Evolutionary conservation across 2,888 invertebrate genomes (phyloP).

Genomic region (Scaeva pyrastri): DNA sequence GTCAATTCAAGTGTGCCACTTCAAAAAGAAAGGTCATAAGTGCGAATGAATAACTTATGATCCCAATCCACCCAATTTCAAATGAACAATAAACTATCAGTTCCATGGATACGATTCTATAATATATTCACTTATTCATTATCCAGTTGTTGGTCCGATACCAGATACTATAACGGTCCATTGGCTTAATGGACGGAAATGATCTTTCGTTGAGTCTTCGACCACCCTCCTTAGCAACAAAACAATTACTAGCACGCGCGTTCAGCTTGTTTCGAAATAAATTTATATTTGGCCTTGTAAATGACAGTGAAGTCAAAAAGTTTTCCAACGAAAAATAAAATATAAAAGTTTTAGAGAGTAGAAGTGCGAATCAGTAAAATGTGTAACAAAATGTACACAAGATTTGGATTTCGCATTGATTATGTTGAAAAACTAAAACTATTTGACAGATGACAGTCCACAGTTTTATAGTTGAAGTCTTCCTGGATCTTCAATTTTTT

Average conservation of each 20-base stretch:
- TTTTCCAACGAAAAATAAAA: neutral
- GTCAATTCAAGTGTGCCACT: conserved; percentile 20
- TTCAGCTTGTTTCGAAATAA: conserved; percentile 13
- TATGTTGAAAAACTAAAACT: too few relatives aligned
- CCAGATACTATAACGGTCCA: conserved; percentile 64
- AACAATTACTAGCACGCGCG: conserved; percentile 60
- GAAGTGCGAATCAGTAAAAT: too few relatives aligned
- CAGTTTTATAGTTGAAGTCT: too few relatives aligned
- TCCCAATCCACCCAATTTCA: conserved; percentile 25
- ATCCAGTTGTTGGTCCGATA: too few relatives aligned
- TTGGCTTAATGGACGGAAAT: conserved; percentile 36
- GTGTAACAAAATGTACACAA: too few relatives aligned
- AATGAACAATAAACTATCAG: conserved; percentile 45
- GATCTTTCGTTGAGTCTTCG: conserved; percentile 15
- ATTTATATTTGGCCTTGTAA: neutral
- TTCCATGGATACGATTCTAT: conserved; percentile 1
- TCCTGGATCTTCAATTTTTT: too few relatives aligned
- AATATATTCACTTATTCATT: conserved; percentile 16
- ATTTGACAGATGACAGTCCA: too few relatives aligned
- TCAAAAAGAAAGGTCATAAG: conserved; percentile 1
- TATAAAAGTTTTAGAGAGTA: too few relatives aligned
- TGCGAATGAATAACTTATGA: conserved; percentile 16
- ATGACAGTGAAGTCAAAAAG: conserved; percentile 32
- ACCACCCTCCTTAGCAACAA: conserved; percentile 36
- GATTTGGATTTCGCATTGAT: too few relatives aligned